phyloP scores from a whole-genome alignment of 2,113 vertebrate species.

The Myotis davidii region DNA sequence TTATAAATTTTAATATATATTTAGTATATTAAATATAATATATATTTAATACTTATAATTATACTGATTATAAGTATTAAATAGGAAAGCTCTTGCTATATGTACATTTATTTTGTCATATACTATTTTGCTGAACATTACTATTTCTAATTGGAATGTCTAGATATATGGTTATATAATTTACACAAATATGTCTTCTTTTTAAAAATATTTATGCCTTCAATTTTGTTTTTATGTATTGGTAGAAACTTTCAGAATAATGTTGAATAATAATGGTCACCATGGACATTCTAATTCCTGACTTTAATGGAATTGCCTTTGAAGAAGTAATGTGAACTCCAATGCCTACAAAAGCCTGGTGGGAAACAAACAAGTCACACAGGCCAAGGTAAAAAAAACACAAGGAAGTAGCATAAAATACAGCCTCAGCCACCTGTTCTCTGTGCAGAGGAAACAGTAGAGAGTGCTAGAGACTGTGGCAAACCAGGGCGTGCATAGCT shows the following conservation, averaged over 20 bases:
- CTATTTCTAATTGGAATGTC: background rate
- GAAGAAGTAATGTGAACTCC: background rate
- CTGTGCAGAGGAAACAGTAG: background rate
- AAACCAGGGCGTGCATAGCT: accelerated
- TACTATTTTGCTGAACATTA: background rate
- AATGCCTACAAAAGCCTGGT: background rate
- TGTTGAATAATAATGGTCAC: background rate
- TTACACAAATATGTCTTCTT: background rate
- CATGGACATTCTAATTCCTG: background rate
- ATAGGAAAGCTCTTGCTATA: background rate
- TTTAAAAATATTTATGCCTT: slow-evolving; percentile 14
- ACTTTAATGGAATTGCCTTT: background rate
- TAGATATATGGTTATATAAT: background rate
- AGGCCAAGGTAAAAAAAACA: background rate
- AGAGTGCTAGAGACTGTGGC: background rate
- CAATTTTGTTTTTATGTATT: slow-evolving; percentile 27
- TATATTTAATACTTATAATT: too few species aligned
- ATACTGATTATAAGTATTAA: background rate
- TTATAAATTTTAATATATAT: too few species aligned
- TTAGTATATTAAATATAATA: too few species aligned
- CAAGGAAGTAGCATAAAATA: background rate
- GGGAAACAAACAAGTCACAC: background rate
- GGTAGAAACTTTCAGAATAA: slow-evolving; percentile 15
- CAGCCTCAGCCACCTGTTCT: background rate
- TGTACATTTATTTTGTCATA: background rate